A percentile compares a stretch with the other conserved stretches of the same genome.
These are phyloP conservation scores for Sminthurinus aureus DNA, from an alignment of 2,888 invertebrate species.

Conservation along the genomic window DNA sequence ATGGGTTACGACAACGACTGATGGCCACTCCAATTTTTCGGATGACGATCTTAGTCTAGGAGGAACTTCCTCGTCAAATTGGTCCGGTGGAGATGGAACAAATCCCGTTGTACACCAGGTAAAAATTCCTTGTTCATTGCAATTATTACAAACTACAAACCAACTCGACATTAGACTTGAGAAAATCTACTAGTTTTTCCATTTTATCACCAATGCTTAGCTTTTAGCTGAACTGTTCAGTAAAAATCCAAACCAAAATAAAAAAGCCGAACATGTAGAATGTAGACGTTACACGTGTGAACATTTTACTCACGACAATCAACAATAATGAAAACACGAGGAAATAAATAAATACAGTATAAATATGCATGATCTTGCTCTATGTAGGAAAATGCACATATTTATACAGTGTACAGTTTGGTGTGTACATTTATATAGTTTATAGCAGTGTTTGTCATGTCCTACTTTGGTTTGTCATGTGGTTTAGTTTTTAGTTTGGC, in stretches of 20 bases:
- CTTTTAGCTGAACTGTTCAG: no score
- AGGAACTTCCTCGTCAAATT: constrained; percentile 56
- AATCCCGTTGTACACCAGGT: constrained; percentile 42
- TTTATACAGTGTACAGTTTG: not conserved
- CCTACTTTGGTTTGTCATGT: constrained; percentile 32
- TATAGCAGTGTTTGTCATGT: not conserved
- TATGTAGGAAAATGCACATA: no score
- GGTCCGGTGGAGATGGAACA: constrained; percentile 46
- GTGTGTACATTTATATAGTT: not conserved
- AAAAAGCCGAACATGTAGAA: no score
- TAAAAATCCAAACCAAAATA: no score
- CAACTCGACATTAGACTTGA: no score
- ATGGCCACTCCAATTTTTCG: constrained; percentile 41
- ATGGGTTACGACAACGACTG: constrained; percentile 41
- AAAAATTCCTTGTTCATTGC: not conserved
- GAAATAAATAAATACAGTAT: not conserved
- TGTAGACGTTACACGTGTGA: no score
- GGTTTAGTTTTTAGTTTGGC: constrained; percentile 22
- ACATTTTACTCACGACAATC: no score
- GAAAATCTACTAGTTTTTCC: no score
- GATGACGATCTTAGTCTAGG: constrained; percentile 56
- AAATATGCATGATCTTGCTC: not conserved
- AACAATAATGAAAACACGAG: not conserved
- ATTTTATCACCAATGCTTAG: no score
- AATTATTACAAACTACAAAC: no score